phyloP scores from a whole-genome alignment of 2,888 invertebrate genomes.

The Clunio marinus region DNA sequence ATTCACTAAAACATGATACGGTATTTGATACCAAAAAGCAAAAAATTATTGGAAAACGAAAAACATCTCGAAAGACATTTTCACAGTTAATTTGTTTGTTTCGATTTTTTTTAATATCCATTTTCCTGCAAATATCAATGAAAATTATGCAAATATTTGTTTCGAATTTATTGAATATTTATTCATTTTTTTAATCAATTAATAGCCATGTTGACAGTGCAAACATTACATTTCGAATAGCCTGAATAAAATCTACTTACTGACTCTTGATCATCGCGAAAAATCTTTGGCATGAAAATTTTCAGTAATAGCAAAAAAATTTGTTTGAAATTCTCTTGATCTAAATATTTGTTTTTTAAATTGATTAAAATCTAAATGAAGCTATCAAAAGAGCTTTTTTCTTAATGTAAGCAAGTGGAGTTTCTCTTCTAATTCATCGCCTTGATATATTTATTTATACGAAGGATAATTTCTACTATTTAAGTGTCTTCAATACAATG shows the following conservation, averaged over 20 bases:
- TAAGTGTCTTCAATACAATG: background rate
- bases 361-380: constrained; percentile 1
- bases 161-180: background rate
- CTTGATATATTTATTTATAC: background rate
- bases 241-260: background rate
- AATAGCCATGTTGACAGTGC: constrained; percentile 8
- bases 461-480: background rate
- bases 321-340: too few relatives aligned
- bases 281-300: constrained; percentile 32
- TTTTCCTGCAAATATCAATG: background rate
- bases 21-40: constrained; percentile 18
- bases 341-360: background rate
- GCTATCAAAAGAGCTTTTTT: constrained; percentile 16
- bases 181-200: constrained; percentile 22
- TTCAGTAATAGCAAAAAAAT: background rate
- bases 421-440: constrained; percentile 21
- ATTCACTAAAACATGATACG: background rate
- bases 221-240: constrained; percentile 19
- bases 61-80: background rate
- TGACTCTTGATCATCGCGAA: constrained; percentile 4
- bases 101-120: background rate
- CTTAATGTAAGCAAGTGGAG: constrained; percentile 22
- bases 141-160: constrained; percentile 16
- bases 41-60: background rate
- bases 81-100: background rate